These are phyloP conservation scores for Erebia aethiops DNA, from an alignment of 2,888 invertebrate species.

Conservation along the genomic window DNA sequence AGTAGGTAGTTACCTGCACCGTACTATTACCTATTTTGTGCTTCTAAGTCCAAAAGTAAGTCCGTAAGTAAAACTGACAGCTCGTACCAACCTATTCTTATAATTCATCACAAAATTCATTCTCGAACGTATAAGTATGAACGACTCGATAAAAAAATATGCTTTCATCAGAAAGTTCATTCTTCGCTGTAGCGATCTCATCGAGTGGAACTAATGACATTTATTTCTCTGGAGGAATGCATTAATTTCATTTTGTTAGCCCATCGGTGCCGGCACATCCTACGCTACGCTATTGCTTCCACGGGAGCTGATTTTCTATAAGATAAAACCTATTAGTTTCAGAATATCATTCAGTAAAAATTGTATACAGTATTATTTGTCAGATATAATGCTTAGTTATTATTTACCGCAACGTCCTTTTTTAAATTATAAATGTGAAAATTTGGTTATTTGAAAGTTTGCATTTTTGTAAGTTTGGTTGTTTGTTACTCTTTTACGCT, in stretches of 20 bases:
- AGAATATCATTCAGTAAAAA: slow-evolving; percentile 35
- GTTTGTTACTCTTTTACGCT: no score
- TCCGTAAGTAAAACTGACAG: no score
- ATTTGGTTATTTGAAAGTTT: no score
- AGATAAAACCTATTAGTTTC: slow-evolving; percentile 61
- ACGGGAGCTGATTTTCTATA: slow-evolving; percentile 68
- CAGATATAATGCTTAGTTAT: background rate
- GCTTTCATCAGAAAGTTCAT: slow-evolving; percentile 56
- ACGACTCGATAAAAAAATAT: slow-evolving; percentile 54
- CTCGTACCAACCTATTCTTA: no score
- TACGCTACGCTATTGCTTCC: slow-evolving; percentile 56
- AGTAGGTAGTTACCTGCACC: no score
- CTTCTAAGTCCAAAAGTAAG: no score
- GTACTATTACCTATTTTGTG: no score
- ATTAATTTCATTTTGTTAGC: slow-evolving; percentile 80
- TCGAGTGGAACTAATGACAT: slow-evolving; percentile 78
- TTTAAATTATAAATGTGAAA: no score
- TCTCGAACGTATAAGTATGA: background rate
- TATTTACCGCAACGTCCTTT: no score
- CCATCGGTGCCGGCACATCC: slow-evolving; percentile 69
- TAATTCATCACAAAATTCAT: no score
- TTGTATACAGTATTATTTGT: background rate
- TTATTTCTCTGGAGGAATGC: slow-evolving; percentile 80
- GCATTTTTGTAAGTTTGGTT: no score
- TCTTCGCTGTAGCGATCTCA: slow-evolving; percentile 61